Base-by-base conservation (phyloP, 2,113 vertebrate genomes). In the Pseudois nayaur region DNA sequence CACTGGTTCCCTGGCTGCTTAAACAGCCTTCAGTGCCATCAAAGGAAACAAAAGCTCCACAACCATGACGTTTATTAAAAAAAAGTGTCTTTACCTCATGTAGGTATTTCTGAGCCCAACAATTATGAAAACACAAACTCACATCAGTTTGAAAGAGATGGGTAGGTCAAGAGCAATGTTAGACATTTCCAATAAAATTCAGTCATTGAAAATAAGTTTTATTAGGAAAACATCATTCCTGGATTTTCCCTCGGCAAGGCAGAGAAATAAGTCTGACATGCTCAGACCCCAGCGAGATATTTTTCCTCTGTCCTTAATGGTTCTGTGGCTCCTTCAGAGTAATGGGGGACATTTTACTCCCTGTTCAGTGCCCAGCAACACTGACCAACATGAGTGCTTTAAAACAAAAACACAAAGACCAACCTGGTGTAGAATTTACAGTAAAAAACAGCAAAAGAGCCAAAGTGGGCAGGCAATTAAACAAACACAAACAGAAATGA, bases 151-250 rank as follows among this genome's bases (percentile, higher is more conserved):
- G 52, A 97, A 96, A 94, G 96, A 89, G 83, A 95, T 3, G 8
- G 33, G 91, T 83, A 89, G 87, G 88, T 93, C 95, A 97, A 97
- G 96, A 91, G 96, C 96, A 96, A 96, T 96, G 98, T 89, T 97
- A 97, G 71, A 96, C 83, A 95, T 94, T 96, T 94, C 88, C 91
- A 98, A 97, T 98, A 97, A 98, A 97, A 96, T 94, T 95, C 95
- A 94, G 93, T 96, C 89, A 98, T 97, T 97, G 97, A 98, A 98
- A 98, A 91, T 95, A 97, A 98, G 94, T 97, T 97, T 98, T 98
- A 97, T 96, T 97, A 97, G 89, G 89, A 97, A 98, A 98, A 97
- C 94, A 97, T 78, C 95, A 95, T 87, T 96, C 91, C 96, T 94
- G 74, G 78, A 89, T n/a, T 87, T 96, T 91, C 29, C 92, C 71